These are phyloP conservation scores for Dipodomys spectabilis DNA, from an alignment of 2,113 vertebrate genomes.

Conservation along the genomic window DNA sequence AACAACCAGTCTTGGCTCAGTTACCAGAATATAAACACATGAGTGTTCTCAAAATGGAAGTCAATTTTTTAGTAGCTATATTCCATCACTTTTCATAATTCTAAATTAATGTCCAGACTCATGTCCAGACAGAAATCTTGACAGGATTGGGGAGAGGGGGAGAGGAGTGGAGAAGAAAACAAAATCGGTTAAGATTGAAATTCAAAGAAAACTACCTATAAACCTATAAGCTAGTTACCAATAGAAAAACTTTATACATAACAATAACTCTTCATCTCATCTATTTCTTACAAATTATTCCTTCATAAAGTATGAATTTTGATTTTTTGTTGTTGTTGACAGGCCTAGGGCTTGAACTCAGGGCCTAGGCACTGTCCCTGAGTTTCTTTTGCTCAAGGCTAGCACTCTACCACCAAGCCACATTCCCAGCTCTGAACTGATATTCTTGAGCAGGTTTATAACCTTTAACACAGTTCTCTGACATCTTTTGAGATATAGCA, in stretches of 20 bases:
- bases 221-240: background rate
- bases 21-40: constrained; percentile 35
- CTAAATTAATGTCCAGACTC: constrained; percentile 42
- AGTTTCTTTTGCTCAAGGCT: no score
- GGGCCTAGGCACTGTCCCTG: no score
- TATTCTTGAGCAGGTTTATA: background rate
- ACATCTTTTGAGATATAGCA: background rate
- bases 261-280: background rate
- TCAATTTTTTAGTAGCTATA: background rate
- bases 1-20: background rate
- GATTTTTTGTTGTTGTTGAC: no score
- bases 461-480: constrained; percentile 18
- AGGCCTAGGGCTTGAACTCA: no score
- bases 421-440: background rate
- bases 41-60: constrained; percentile 39
- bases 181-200: constrained; percentile 40
- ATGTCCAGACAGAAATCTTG: background rate
- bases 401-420: no score
- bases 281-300: constrained; percentile 24
- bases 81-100: constrained; percentile 35
- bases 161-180: background rate
- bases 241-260: background rate
- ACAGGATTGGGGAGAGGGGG: background rate
- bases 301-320: background rate
- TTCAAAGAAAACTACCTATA: constrained; percentile 36